Percentiles rank a stretch among this genome's conserved stretches.
phyloP scores from a whole-genome alignment of 2,888 invertebrate species.

The Sesia apiformis region DNA sequence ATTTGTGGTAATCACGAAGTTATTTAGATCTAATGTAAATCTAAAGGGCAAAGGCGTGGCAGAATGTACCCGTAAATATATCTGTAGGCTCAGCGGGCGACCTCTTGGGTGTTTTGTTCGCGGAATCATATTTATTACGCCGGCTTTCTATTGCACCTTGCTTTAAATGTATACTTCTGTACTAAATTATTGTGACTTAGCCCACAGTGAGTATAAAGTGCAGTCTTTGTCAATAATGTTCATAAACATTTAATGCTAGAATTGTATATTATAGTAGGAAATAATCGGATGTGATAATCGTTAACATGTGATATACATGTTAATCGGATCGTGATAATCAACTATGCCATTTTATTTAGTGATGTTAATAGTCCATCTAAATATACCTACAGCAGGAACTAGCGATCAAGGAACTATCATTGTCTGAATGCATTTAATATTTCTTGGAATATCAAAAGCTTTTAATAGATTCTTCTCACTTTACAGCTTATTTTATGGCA shows the following conservation, averaged over 20 bases:
- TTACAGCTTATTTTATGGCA: no score
- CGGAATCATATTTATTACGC: constrained; percentile 54
- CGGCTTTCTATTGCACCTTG: constrained; percentile 23
- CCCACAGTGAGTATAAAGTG: not conserved
- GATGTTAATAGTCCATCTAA: not conserved
- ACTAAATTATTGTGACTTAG: not conserved
- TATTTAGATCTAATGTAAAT: constrained; percentile 57
- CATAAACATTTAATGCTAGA: not conserved
- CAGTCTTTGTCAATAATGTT: not conserved
- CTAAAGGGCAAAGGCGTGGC: constrained; percentile 65
- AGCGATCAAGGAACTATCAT: no score
- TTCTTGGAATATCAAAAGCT: no score
- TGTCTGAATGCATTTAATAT: no score
- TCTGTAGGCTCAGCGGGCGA: constrained; percentile 65
- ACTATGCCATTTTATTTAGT: not conserved
- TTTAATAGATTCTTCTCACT: no score
- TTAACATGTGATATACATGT: no score
- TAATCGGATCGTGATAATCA: not conserved
- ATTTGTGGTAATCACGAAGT: constrained; percentile 37
- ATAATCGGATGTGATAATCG: not conserved
- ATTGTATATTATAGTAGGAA: not conserved
- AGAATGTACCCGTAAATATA: constrained; percentile 54
- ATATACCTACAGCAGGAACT: no score
- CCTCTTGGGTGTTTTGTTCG: constrained; percentile 62
- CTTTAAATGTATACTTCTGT: not conserved